Conservation (phyloP, 2,888 invertebrate genomes). For the Mesorhabditis spiculigera region DNA sequence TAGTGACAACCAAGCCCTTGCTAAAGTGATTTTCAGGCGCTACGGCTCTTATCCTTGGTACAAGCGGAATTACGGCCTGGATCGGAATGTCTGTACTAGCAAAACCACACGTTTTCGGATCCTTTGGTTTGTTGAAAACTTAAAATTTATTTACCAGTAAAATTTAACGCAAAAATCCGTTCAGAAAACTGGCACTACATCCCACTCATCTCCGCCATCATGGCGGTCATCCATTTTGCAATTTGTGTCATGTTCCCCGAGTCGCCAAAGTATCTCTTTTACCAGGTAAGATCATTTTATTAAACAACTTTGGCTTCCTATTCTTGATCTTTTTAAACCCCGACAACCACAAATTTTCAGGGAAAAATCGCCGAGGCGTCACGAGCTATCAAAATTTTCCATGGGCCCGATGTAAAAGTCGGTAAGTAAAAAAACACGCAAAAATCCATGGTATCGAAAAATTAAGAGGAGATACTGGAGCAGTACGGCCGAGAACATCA, state of each 20-base stretch:
- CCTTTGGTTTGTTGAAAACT: too few relatives aligned
- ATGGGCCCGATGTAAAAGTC: background rate
- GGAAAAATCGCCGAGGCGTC: background rate
- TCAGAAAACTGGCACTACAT: background rate
- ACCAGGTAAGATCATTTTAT: background rate
- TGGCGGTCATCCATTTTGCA: background rate
- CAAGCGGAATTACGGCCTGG: background rate
- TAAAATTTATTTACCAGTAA: background rate
- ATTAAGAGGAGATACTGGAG: background rate
- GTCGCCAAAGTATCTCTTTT: background rate
- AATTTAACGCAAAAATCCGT: background rate
- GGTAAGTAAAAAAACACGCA: background rate
- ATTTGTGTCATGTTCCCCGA: background rate
- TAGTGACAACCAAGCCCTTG: too few relatives aligned
- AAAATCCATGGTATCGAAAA: background rate
- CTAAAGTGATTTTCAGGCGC: background rate
- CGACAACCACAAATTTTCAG: background rate
- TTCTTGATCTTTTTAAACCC: too few relatives aligned
- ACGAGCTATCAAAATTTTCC: background rate
- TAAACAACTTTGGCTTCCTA: background rate
- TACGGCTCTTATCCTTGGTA: conserved; percentile 1
- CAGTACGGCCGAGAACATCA: background rate
- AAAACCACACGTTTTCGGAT: background rate
- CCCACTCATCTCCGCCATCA: background rate
- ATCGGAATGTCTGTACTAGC: background rate